Conservation (phyloP, 2,888 invertebrate genomes). For the Rotaria socialis region DNA sequence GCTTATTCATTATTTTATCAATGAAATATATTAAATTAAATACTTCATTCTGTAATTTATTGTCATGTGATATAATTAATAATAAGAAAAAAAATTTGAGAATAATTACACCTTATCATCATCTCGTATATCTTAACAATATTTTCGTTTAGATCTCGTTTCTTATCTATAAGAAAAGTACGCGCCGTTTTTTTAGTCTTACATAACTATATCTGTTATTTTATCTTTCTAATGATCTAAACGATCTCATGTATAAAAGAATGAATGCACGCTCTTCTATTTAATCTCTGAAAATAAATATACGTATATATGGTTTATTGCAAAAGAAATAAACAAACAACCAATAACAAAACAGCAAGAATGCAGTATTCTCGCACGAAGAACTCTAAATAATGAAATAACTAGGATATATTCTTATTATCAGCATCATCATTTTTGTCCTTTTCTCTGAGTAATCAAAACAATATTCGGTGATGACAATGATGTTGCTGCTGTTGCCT, state of each 20-base stretch:
- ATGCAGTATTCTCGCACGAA: too few relatives aligned
- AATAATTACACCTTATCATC: too few relatives aligned
- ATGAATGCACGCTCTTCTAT: not conserved
- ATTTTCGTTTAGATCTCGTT: too few relatives aligned
- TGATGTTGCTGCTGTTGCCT: not conserved
- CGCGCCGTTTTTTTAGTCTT: not conserved
- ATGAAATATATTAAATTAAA: too few relatives aligned
- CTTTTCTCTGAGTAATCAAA: not conserved
- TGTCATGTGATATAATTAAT: too few relatives aligned
- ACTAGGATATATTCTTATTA: not conserved
- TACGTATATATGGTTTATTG: not conserved
- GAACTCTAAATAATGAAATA: not conserved
- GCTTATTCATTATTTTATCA: too few relatives aligned
- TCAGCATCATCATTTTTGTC: not conserved
- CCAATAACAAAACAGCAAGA: not conserved
- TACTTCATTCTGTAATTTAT: too few relatives aligned
- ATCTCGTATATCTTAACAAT: too few relatives aligned
- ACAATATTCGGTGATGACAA: not conserved
- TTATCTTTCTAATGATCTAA: not conserved
- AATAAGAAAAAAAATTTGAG: too few relatives aligned
- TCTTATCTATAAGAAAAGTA: too few relatives aligned
- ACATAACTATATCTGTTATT: not conserved
- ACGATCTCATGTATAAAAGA: too few relatives aligned
- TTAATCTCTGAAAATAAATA: not conserved
- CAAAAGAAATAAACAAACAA: constrained; percentile 2